These are phyloP conservation scores for Brachionus calyciflorus DNA, from an alignment of 1,140 invertebrate species.

Conservation along the genomic window DNA sequence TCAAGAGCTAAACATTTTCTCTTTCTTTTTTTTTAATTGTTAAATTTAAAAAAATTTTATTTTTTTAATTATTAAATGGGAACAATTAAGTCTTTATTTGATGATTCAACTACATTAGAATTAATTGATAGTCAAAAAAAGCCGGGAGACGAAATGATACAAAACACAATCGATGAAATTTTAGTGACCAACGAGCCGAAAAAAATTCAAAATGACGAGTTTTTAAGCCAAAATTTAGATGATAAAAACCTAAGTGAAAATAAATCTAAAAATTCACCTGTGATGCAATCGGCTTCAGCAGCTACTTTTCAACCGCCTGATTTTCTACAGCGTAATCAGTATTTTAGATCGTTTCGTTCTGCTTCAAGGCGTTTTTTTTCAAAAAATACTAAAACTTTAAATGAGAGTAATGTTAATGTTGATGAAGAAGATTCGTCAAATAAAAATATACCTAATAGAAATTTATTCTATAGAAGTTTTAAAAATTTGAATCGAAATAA, in stretches of 20 bases:
- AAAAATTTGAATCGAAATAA: slow-evolving; percentile 35
- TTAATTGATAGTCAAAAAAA: slow-evolving; percentile 1
- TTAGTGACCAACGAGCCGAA: slow-evolving; percentile 22
- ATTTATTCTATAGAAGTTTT: slow-evolving; percentile 42
- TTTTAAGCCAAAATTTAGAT: too few relatives aligned
- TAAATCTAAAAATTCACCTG: not conserved
- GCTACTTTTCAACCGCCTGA: slow-evolving; percentile 33
- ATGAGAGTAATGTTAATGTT: not conserved
- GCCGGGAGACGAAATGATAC: not conserved
- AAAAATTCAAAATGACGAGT: slow-evolving; percentile 2
- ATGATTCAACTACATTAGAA: slow-evolving; percentile 37
- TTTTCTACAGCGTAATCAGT: slow-evolving; percentile 20
- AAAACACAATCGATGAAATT: too few relatives aligned
- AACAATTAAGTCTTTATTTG: slow-evolving; percentile 30
- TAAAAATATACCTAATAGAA: slow-evolving; percentile 16
- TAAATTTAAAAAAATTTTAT: too few relatives aligned
- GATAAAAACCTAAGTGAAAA: not conserved
- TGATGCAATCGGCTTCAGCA: slow-evolving; percentile 26
- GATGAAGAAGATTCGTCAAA: slow-evolving; percentile 2
- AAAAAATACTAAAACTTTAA: slow-evolving; percentile 10
- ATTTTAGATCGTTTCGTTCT: slow-evolving; percentile 46
- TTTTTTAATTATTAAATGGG: slow-evolving; percentile 28
- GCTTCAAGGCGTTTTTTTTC: slow-evolving; percentile 41
- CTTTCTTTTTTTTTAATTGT: too few relatives aligned
- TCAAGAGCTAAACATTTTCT: too few relatives aligned